Evolutionary conservation across 2,113 vertebrate genomes (phyloP), one percentile per base, ranked within the genome.

Genomic region (Petrocephalus zakoni): DNA sequence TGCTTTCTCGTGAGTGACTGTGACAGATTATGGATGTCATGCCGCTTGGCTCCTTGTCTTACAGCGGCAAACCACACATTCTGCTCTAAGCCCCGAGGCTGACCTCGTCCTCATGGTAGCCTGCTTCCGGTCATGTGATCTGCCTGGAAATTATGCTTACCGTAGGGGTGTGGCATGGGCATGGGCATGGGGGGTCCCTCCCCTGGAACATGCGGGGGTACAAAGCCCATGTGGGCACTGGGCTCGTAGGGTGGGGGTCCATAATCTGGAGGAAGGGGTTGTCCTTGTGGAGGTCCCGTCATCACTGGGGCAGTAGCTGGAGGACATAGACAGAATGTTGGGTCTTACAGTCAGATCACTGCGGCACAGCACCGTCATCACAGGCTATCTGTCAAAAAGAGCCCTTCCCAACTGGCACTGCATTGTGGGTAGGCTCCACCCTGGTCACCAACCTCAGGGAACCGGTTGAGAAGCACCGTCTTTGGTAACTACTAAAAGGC

Each of bases 161-260:
- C 96, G 88, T 95, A 95, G 3, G 95, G 94, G 93, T 90, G n/a
- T 92, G 87, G 91, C 93, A 94, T 93, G 0, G 93, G 91, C 92
- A 95, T 92, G 91, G 97, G 95, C 92, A 95, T 94, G 0, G 94
- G 90, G 0, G 94, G 90, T 47, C 96, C 92, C 17, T 99, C 97
- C 10, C 96, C 93, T 49, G 96, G 96, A 91, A 98, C 94, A 56
- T 97, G 97, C 0, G 97, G 96, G 1, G 97, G 96, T 5, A 98
- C 90, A 0, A 97, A 99, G 49, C 97, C 96, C 0, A 96, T 96
- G 84, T 97, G 97, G 0, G 93, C 93, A 0, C 95, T 93, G 0
- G 95, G 96, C 89, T 99, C 98, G 0, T 99, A 99, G 0, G 98
- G 98, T 10, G 98, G 98, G 5, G 98, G 98, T 0, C 97, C 97